Conservation (phyloP, 2,888 invertebrate genomes). For the Pristionchus maxplancki region DNA sequence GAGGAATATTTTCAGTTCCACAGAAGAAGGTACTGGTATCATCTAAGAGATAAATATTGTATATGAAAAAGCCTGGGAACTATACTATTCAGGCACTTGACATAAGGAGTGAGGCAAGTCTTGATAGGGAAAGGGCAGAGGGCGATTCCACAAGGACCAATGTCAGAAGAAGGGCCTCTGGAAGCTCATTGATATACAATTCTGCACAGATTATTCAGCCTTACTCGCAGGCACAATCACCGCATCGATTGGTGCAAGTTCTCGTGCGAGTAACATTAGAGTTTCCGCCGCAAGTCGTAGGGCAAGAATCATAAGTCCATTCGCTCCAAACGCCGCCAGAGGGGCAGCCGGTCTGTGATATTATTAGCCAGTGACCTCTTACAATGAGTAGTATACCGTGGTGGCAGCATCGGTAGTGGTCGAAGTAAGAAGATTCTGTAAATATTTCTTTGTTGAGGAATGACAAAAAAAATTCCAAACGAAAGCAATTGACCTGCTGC, state of each 20-base stretch:
- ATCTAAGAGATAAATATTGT: too few relatives aligned
- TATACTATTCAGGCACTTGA: too few relatives aligned
- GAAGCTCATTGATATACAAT: conserved; percentile 12
- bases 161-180: conserved; percentile 6
- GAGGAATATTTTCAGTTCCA: too few relatives aligned
- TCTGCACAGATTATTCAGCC: background rate
- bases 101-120: background rate
- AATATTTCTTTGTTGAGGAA: too few relatives aligned
- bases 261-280: conserved; percentile 54
- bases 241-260: conserved; percentile 56
- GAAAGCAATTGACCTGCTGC: background rate
- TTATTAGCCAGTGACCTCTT: background rate
- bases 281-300: conserved; percentile 60
- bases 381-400: too few relatives aligned
- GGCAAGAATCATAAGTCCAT: conserved; percentile 58
- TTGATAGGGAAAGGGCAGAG: conserved; percentile 58
- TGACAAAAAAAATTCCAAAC: too few relatives aligned
- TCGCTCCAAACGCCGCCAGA: conserved; percentile 62
- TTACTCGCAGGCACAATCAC: conserved; percentile 59
- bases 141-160: conserved; percentile 2
- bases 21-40: too few relatives aligned
- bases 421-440: too few relatives aligned
- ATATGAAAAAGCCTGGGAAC: too few relatives aligned
- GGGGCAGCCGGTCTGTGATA: conserved; percentile 51
- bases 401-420: too few relatives aligned